Conservation (phyloP, 1,140 invertebrate genomes). For the Chlorops oryzae region DNA sequence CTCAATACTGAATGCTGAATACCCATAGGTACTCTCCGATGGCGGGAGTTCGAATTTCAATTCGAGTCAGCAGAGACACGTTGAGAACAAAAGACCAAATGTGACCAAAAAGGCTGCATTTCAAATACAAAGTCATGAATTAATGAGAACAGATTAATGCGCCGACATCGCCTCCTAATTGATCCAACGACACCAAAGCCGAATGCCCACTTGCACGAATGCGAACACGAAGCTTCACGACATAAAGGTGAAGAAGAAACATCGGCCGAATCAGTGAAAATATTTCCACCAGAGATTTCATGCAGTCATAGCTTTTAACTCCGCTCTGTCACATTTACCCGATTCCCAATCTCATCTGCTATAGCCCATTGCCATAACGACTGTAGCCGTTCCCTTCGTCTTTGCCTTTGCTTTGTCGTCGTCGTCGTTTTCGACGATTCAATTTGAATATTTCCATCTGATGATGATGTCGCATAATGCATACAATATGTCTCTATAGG, state of each 20-base stretch:
- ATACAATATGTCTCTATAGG: constrained; percentile 49
- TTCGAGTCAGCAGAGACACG: no score
- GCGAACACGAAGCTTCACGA: constrained; percentile 1
- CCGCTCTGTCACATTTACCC: constrained; percentile 8
- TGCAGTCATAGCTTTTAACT: not conserved
- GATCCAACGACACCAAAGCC: constrained; percentile 31
- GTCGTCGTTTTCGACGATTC: no score
- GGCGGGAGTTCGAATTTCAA: no score
- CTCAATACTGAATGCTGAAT: no score
- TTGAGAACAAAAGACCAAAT: constrained; percentile 6
- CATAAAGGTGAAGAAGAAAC: constrained; percentile 19
- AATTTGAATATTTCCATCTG: constrained; percentile 31
- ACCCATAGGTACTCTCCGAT: no score
- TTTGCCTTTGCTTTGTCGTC: no score
- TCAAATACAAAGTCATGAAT: constrained; percentile 34
- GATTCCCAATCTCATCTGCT: no score
- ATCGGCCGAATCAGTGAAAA: constrained; percentile 1
- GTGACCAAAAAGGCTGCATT: constrained; percentile 18
- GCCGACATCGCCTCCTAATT: constrained; percentile 44
- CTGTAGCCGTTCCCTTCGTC: no score
- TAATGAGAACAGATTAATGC: constrained; percentile 41
- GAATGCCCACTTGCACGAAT: constrained; percentile 5
- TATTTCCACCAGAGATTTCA: constrained; percentile 15
- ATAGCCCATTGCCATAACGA: no score
- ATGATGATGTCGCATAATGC: constrained; percentile 33